Base-by-base conservation (phyloP, 2,113 vertebrate species). In the Fregata magnificens region DNA sequence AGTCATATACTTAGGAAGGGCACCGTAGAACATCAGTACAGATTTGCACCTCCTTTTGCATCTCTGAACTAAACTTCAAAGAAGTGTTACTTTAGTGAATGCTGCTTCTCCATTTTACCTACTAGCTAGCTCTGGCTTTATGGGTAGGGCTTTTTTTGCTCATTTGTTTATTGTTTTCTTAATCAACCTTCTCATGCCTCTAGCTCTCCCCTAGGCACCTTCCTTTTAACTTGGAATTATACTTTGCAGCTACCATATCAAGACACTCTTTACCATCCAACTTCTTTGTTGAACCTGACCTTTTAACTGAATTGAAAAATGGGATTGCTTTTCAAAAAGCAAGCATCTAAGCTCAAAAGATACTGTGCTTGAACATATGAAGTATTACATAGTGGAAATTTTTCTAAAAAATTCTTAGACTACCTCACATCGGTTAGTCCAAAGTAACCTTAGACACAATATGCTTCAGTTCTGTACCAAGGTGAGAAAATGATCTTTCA, bases 271-370 rank as follows among this genome's bases (percentile, higher is more conserved):
- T 61, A 87, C 5, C 45, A 73, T 18, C 8, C 24, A 91, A 40
- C 2, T 25, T 61, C 53, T 53, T 83, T 78, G 4, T 78, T 73
- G 63, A 89, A 70, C 3, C 14, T 73, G 16, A 44, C 9, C 16
- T 86, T 84, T 88, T 44, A 61, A 77, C 13, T 61, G 24, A 77
- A 80, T 36, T 81, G 36, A 36, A 73, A 96, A 86, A 88, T 49
- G 6, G 1, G 14, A 45, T 56, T 50, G 1, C 3, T 62, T 90
- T 82, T 42, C 10, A 49, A 66, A 83, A 72, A 49, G 5, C 56
- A 56, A 88, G 3, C 5, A 20, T 36, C 5, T 78, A 65, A 86
- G 11, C 2, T 86, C 29, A 56, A 62, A 56, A 53, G 47, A 45
- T 29, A 26, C 2, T 12, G 2, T 74, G 5, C 29, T 92, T 52